Conservation (phyloP, 2,113 vertebrate species). For the Merops nubicus region DNA sequence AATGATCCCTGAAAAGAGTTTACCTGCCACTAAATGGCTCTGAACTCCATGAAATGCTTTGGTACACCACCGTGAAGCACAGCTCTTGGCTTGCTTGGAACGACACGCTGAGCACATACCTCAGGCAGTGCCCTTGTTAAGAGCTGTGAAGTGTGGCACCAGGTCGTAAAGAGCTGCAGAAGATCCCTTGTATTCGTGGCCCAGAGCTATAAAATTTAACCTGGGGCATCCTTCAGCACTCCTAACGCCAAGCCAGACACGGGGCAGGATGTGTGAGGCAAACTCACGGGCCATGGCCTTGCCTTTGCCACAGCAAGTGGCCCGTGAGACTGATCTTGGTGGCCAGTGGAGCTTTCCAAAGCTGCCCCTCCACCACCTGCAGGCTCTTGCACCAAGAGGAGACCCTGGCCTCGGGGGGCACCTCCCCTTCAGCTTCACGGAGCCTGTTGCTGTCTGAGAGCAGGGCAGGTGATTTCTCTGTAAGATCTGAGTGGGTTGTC, state of each 20-base stretch:
- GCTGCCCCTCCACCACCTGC: rapidly evolving
- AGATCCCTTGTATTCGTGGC: rapidly evolving
- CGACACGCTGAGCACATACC: neutral
- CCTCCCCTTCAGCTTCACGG: too few relatives aligned
- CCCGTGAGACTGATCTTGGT: too few relatives aligned
- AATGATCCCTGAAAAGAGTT: conserved; percentile 57
- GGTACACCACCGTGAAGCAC: rapidly evolving
- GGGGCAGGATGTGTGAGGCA: too few relatives aligned
- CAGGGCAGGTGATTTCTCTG: neutral
- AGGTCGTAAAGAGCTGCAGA: neutral
- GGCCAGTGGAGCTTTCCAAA: too few relatives aligned
- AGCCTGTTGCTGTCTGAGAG: neutral
- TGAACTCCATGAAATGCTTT: neutral
- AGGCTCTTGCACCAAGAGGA: too few relatives aligned
- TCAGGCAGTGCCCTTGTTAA: neutral
- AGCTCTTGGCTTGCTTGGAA: neutral
- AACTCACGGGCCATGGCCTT: too few relatives aligned
- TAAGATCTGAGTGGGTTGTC: neutral
- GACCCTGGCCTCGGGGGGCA: neutral
- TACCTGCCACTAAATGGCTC: conserved; percentile 11
- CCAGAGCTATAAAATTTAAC: neutral
- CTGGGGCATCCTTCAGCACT: too few relatives aligned
- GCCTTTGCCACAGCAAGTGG: too few relatives aligned
- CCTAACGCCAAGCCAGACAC: too few relatives aligned
- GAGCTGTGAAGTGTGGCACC: neutral